These are phyloP conservation scores for Phalacrocorax aristotelis DNA, from an alignment of 2,113 vertebrate species.

Conservation along the genomic window DNA sequence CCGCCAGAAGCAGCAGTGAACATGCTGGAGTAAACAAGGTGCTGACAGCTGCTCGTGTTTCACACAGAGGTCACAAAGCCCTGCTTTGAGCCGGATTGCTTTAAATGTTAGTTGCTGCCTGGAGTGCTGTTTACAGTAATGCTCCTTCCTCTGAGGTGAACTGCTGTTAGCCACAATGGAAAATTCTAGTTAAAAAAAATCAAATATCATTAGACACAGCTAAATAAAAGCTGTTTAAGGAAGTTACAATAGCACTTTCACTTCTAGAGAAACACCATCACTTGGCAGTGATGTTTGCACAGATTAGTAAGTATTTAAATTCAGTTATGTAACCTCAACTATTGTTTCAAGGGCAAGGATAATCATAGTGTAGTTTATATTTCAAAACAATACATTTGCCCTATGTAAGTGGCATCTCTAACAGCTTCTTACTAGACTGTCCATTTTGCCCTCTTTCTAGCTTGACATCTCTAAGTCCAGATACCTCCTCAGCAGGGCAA, in stretches of 20 bases:
- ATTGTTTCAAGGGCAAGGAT: not conserved
- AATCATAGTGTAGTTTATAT: not conserved
- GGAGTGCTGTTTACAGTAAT: not conserved
- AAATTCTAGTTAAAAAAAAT: not conserved
- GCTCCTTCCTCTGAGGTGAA: not conserved
- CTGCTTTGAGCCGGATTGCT: not conserved
- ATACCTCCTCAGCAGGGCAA: not conserved
- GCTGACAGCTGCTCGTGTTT: conserved; percentile 25
- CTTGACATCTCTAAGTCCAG: not conserved
- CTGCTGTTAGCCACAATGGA: not conserved
- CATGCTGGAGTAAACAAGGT: not conserved
- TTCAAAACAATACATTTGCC: not conserved
- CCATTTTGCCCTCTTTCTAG: not conserved
- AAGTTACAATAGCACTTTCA: not conserved
- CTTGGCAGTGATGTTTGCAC: not conserved
- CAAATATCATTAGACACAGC: not conserved
- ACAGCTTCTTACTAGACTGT: not conserved
- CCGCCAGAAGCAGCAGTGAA: not conserved
- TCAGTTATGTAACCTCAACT: not conserved
- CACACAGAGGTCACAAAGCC: not conserved
- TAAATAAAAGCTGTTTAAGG: not conserved
- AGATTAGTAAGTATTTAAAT: not conserved
- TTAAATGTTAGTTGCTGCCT: conserved; percentile 28
- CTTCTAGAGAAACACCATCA: not conserved
- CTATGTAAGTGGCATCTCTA: not conserved